Evolutionary conservation across 2,888 invertebrate genomes (phyloP).

Genomic region (Trypoxylon attenuatum): DNA sequence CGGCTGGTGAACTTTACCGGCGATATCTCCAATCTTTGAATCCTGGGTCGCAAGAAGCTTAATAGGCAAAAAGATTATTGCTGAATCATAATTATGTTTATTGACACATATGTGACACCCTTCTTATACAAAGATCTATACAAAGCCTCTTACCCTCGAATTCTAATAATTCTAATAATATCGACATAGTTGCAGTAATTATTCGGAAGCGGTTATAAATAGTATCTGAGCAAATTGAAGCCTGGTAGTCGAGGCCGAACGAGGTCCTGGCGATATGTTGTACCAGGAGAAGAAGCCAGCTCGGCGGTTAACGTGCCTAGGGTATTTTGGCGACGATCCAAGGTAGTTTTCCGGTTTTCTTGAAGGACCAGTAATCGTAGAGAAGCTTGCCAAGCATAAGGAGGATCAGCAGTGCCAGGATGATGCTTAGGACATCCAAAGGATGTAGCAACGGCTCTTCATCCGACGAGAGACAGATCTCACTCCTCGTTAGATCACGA

Average conservation of each 20-base stretch:
- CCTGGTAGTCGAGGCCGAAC: too few species aligned
- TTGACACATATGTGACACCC: too few species aligned
- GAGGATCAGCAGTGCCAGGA: conserved; percentile 81
- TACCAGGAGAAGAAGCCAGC: too few species aligned
- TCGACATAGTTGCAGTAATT: too few species aligned
- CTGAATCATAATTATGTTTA: too few species aligned
- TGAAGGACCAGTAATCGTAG: conserved; percentile 89
- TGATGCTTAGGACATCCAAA: conserved; percentile 84
- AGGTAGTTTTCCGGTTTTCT: conserved; percentile 86
- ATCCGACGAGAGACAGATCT: conserved; percentile 80
- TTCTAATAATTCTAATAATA: too few species aligned
- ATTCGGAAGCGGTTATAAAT: too few species aligned
- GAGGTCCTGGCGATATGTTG: too few species aligned
- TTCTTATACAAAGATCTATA: too few species aligned
- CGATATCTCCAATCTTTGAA: conserved; percentile 9
- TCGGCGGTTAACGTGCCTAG: conserved; percentile 64
- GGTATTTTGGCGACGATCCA: conserved; percentile 90
- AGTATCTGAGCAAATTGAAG: too few species aligned
- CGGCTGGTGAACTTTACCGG: conserved; percentile 38
- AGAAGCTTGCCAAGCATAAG: conserved; percentile 84
- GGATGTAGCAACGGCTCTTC: conserved; percentile 78
- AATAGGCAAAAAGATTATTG: not conserved
- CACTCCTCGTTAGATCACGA: conserved; percentile 80
- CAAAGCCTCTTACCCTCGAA: too few species aligned
- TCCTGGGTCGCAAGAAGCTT: not conserved